A percentile compares a stretch with the other conserved stretches of the same genome.
phyloP scores from a whole-genome alignment of 2,797 vertebrate species.

The Phrynocephalus guinanensis region DNA sequence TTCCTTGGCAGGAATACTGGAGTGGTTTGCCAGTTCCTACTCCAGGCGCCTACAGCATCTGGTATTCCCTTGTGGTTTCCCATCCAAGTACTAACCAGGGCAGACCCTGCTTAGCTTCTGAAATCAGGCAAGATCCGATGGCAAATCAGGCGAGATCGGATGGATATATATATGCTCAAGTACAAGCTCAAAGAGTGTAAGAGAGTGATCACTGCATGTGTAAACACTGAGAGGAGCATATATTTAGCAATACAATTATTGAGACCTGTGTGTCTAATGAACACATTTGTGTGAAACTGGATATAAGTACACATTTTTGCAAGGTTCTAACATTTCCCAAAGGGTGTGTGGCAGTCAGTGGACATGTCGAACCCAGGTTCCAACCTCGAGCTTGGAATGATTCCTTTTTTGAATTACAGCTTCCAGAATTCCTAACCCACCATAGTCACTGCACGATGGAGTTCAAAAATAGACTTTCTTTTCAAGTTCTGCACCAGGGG shows the following conservation, averaged over 20 bases:
- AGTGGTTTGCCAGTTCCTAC: too few species aligned
- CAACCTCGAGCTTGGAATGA: background rate
- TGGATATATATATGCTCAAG: background rate
- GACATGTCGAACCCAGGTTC: background rate
- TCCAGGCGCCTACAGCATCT: too few species aligned
- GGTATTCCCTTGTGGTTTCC: too few species aligned
- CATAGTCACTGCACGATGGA: background rate
- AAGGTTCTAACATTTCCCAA: background rate
- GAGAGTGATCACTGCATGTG: background rate
- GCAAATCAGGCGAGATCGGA: too few species aligned
- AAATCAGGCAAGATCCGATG: too few species aligned
- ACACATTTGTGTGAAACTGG: background rate
- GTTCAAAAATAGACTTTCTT: background rate
- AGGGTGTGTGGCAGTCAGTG: background rate
- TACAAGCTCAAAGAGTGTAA: background rate
- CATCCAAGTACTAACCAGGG: too few species aligned
- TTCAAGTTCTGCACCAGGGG: background rate
- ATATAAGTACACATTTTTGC: constrained; percentile 5
- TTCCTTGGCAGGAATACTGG: too few species aligned
- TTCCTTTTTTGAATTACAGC: background rate
- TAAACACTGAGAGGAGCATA: background rate
- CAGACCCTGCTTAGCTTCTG: too few species aligned
- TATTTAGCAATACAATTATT: constrained; percentile 12
- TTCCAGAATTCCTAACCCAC: background rate
- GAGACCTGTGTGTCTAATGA: background rate